A percentile compares a stretch with the other conserved stretches of the same genome.
Evolutionary conservation across 2,113 vertebrate species (phyloP).

Genomic region (Perca fluviatilis): DNA sequence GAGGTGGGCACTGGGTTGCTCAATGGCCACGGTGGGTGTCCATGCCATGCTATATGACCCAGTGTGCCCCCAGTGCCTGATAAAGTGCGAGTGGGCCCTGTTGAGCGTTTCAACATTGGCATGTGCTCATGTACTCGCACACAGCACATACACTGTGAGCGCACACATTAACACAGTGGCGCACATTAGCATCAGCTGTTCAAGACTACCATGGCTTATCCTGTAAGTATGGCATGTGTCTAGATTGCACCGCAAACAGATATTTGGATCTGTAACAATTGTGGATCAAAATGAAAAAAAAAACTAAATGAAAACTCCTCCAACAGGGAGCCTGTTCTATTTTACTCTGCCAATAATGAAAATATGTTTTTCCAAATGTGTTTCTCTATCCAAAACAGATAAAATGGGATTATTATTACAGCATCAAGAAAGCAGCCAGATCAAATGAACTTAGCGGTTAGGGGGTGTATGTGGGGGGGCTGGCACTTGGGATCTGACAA

Average conservation of each 20-base stretch:
- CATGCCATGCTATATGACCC: conserved; percentile 84
- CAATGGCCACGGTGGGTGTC: conserved; percentile 53
- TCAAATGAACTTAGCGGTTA: conserved; percentile 88
- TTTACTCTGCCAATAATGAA: conserved; percentile 71
- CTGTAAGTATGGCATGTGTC: conserved; percentile 64
- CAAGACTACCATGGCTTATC: conserved; percentile 66
- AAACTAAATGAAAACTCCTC: conserved; percentile 64
- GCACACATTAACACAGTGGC: conserved; percentile 57
- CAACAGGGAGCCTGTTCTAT: conserved; percentile 39
- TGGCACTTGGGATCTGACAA: conserved; percentile 90
- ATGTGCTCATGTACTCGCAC: conserved; percentile 55
- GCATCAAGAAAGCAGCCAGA: conserved; percentile 87
- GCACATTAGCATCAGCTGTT: conserved; percentile 75
- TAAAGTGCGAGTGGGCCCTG: conserved; percentile 88
- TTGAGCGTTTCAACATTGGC: conserved; percentile 64
- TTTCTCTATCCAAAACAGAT: conserved; percentile 72
- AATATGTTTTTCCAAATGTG: conserved; percentile 71
- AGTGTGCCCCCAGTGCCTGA: conserved; percentile 82
- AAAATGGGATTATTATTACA: conserved; percentile 86
- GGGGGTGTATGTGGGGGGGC: conserved; percentile 77
- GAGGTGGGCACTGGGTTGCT: conserved; percentile 79
- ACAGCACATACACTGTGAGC: conserved; percentile 41
- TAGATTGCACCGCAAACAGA: conserved; percentile 46
- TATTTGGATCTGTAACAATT: conserved; percentile 61
- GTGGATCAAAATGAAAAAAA: conserved; percentile 62